Evolutionary conservation across 1,140 invertebrate species (phyloP).

Genomic region (Drosophila sp.): DNA sequence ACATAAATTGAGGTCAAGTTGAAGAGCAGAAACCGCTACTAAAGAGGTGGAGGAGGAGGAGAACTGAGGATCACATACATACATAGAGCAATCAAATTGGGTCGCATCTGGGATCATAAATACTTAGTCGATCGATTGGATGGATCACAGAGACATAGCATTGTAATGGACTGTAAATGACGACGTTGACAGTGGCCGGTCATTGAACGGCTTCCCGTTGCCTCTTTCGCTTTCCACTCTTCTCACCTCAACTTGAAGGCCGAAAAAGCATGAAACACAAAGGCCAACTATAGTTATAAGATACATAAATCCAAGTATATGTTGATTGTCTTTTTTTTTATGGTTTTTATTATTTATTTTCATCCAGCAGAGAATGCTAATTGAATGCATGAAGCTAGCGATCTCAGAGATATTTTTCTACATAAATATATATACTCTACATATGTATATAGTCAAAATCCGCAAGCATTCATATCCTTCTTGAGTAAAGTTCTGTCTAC

Average conservation of each 20-base stretch:
- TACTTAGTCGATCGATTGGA: conserved; percentile 6
- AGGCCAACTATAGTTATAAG: conserved; percentile 16
- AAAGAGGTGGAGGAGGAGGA: background rate
- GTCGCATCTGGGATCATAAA: conserved; percentile 20
- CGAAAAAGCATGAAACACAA: background rate
- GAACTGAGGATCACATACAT: conserved; percentile 7
- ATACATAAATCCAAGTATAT: conserved; percentile 2
- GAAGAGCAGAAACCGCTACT: conserved; percentile 41
- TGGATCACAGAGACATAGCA: conserved; percentile 31
- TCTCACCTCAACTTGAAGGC: conserved; percentile 2
- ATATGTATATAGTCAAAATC: background rate
- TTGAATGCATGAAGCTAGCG: conserved; percentile 2
- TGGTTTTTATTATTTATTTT: conserved; percentile 4
- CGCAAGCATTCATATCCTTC: background rate
- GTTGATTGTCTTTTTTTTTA: background rate
- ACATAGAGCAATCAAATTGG: background rate
- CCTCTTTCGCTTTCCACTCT: conserved; percentile 4
- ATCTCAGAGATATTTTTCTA: background rate
- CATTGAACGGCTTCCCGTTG: conserved; percentile 13
- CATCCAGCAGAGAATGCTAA: conserved; percentile 8
- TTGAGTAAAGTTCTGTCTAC: background rate
- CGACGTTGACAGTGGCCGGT: conserved; percentile 12
- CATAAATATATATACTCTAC: background rate
- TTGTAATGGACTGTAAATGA: conserved; percentile 29
- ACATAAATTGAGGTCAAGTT: conserved; percentile 65